Evolutionary conservation across 1,140 invertebrate genomes (phyloP).

Genomic region (Neocloeon triangulifer): DNA sequence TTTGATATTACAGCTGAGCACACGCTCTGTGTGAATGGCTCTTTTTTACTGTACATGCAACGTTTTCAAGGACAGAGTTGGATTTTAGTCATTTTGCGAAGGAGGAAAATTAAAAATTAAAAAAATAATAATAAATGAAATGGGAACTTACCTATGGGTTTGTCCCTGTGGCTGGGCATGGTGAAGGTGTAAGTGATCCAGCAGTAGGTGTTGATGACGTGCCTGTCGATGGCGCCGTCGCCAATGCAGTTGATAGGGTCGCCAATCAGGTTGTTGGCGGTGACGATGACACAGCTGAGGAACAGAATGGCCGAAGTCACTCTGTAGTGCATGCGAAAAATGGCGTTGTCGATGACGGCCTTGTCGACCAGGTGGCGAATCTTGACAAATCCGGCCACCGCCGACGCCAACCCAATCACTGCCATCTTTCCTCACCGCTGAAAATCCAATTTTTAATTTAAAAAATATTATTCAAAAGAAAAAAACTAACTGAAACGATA

Average conservation of each 20-base stretch:
- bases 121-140: too few species aligned
- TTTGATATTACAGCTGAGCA: too few species aligned
- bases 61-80: too few species aligned
- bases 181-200: constrained; percentile 85
- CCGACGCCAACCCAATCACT: constrained; percentile 55
- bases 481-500: too few species aligned
- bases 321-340: constrained; percentile 74
- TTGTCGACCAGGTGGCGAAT: constrained; percentile 66
- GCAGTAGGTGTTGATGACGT: constrained; percentile 71
- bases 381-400: constrained; percentile 67
- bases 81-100: too few species aligned
- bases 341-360: constrained; percentile 70
- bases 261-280: constrained; percentile 69
- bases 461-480: too few species aligned
- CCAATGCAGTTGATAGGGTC: constrained; percentile 64
- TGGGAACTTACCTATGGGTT: constrained; percentile 32
- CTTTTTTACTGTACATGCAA: too few species aligned
- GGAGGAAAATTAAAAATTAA: too few species aligned
- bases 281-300: constrained; percentile 66
- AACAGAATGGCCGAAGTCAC: constrained; percentile 72
- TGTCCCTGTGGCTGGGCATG: constrained; percentile 39
- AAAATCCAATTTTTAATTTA: too few species aligned
- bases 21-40: too few species aligned
- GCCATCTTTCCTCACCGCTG: too few species aligned
- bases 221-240: constrained; percentile 41